Evolutionary conservation across 2,797 vertebrate species (phyloP).

Genomic region (Enteromius fasciolatus): DNA sequence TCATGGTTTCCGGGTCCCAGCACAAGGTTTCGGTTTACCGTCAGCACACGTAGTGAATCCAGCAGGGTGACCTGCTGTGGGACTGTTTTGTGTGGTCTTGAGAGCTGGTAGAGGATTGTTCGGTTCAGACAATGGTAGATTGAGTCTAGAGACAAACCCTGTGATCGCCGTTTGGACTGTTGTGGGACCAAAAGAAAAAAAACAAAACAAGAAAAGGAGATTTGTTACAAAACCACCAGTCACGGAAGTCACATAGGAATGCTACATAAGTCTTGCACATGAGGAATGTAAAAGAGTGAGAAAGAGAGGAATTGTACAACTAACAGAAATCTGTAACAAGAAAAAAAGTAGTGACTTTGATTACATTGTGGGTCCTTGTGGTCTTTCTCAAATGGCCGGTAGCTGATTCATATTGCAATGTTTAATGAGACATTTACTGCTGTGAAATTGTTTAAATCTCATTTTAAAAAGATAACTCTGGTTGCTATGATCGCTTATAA

Average conservation of each 20-base stretch:
- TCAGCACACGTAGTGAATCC: slow-evolving; percentile 91
- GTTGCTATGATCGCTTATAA: neutral
- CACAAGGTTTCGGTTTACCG: slow-evolving; percentile 95
- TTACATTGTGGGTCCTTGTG: neutral
- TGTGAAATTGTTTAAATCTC: neutral
- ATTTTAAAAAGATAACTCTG: neutral
- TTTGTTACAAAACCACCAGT: slow-evolving; percentile 14
- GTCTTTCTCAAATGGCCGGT: neutral
- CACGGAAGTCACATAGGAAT: slow-evolving; percentile 34
- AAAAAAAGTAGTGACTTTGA: neutral
- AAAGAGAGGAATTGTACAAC: neutral
- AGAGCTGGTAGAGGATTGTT: slow-evolving; percentile 96
- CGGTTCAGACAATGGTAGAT: slow-evolving; percentile 98
- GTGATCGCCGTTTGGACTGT: slow-evolving; percentile 94
- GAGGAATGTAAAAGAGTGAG: neutral
- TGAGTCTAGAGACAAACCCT: slow-evolving; percentile 92
- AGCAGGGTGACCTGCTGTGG: slow-evolving; percentile 96
- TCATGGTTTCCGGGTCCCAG: slow-evolving; percentile 96
- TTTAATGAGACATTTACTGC: neutral
- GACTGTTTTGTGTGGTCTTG: slow-evolving; percentile 94
- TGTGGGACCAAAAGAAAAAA: neutral
- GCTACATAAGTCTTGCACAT: neutral
- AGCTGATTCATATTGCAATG: neutral
- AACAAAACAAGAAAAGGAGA: neutral
- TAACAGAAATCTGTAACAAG: neutral